A percentile compares a stretch with the other conserved stretches of the same genome.
Evolutionary conservation across 2,888 invertebrate genomes (phyloP).

Genomic region (Mesodorylaimus sp.): DNA sequence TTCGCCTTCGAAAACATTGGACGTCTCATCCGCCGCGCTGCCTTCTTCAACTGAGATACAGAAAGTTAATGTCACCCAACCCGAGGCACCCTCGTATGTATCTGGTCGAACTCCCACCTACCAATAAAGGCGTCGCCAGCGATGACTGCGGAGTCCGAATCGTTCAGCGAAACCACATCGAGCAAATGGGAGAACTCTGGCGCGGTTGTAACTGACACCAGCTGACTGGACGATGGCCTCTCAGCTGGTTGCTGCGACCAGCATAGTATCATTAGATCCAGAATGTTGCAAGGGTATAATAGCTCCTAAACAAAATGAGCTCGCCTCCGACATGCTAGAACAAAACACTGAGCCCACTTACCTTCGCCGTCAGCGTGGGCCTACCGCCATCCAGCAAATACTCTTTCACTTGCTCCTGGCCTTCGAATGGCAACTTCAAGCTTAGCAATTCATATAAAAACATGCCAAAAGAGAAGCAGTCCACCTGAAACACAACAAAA

Average conservation of each 20-base stretch:
- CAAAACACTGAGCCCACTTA: slow-evolving; percentile 29
- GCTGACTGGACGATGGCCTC: slow-evolving; percentile 79
- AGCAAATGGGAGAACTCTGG: slow-evolving; percentile 77
- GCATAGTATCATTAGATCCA: slow-evolving; percentile 85
- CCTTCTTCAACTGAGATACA: background rate
- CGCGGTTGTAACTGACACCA: slow-evolving; percentile 71
- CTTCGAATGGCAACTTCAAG: slow-evolving; percentile 79
- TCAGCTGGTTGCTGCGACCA: slow-evolving; percentile 64
- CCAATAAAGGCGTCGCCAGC: slow-evolving; percentile 9
- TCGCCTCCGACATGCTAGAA: background rate
- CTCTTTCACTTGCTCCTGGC: slow-evolving; percentile 87
- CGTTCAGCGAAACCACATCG: slow-evolving; percentile 53
- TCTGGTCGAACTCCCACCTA: background rate
- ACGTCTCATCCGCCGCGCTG: background rate
- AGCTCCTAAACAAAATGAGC: slow-evolving; percentile 27
- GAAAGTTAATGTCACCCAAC: background rate
- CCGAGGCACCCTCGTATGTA: background rate
- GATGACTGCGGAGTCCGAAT: slow-evolving; percentile 16
- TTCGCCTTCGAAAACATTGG: slow-evolving; percentile 13
- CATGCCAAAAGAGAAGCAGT: slow-evolving; percentile 98
- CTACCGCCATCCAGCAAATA: slow-evolving; percentile 83
- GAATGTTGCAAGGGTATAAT: slow-evolving; percentile 44
- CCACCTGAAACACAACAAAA: slow-evolving; percentile 46
- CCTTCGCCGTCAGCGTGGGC: slow-evolving; percentile 65
- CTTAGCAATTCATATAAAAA: slow-evolving; percentile 85